phyloP scores from a whole-genome alignment of 2,797 vertebrate species.

The Miichthys miiuy region DNA sequence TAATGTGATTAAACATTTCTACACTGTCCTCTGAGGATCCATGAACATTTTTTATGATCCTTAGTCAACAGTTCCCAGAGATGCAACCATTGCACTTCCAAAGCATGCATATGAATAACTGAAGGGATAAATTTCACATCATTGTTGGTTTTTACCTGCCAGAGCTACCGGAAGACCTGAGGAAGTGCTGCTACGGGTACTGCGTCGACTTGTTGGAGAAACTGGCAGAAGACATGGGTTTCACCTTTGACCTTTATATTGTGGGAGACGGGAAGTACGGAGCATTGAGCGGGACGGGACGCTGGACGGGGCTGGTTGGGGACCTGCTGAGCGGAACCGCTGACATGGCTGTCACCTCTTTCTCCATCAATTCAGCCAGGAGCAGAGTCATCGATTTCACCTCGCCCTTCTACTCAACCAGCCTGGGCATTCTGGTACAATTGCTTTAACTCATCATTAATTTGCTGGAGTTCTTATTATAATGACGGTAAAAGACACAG shows the following conservation, averaged over 20 bases:
- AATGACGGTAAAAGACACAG: conserved; percentile 9
- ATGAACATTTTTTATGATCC: conserved; percentile 30
- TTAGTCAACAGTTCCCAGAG: conserved; percentile 26
- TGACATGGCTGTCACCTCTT: conserved; percentile 96
- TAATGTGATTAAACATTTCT: conserved; percentile 37
- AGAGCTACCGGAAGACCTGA: conserved; percentile 84
- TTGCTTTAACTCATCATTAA: conserved; percentile 41
- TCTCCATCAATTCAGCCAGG: conserved; percentile 95
- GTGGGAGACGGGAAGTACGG: conserved; percentile 96
- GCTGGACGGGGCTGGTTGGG: conserved; percentile 95
- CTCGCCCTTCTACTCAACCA: conserved; percentile 98
- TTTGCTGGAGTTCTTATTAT: conserved; percentile 39
- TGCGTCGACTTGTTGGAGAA: conserved; percentile 95
- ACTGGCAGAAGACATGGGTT: conserved; percentile 92
- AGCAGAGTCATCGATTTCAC: conserved; percentile 96
- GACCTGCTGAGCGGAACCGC: conserved; percentile 91
- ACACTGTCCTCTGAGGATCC: conserved; percentile 26
- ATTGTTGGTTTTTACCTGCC: conserved; percentile 37
- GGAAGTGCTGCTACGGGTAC: conserved; percentile 95
- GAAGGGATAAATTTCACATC: conserved; percentile 19
- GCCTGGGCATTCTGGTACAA: conserved; percentile 92
- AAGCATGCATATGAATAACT: conserved; percentile 16
- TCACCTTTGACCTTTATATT: conserved; percentile 94
- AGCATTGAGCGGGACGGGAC: conserved; percentile 85
- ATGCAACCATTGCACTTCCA: conserved; percentile 31